phyloP scores from a whole-genome alignment of 2,888 invertebrate genomes.

The Drosophila peninsularis region DNA sequence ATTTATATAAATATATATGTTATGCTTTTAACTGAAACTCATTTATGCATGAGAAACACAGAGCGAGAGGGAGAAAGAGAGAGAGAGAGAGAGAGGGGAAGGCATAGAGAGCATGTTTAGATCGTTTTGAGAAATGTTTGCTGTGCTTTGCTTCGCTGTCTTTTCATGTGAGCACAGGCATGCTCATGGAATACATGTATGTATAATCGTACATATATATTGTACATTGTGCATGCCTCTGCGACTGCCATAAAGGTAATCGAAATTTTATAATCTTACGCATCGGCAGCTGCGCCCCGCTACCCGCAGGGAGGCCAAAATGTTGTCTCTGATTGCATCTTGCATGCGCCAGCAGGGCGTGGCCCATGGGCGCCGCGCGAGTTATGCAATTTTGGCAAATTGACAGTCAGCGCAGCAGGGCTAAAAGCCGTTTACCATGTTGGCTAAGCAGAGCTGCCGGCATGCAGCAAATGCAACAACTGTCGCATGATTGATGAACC shows the following conservation, averaged over 20 bases:
- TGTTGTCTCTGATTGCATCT: neutral
- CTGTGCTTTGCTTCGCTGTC: conserved; percentile 26
- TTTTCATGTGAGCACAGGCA: conserved; percentile 22
- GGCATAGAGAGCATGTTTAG: neutral
- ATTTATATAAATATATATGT: neutral
- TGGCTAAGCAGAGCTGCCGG: neutral
- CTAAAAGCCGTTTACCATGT: conserved; percentile 10
- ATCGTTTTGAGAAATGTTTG: neutral
- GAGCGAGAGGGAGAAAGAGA: neutral
- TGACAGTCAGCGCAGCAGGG: conserved; percentile 21
- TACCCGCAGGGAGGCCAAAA: neutral
- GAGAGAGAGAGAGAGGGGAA: neutral
- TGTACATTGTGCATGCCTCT: neutral
- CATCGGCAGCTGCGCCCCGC: conserved; percentile 18
- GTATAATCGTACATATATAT: neutral
- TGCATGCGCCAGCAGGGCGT: conserved; percentile 8
- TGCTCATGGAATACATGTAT: conserved; percentile 19
- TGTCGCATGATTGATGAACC: conserved; percentile 59
- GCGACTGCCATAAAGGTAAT: conserved; percentile 48
- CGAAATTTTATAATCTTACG: conserved; percentile 49
- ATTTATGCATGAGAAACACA: neutral
- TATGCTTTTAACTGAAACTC: neutral
- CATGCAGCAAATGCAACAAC: conserved; percentile 31
- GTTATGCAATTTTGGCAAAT: conserved; percentile 56
- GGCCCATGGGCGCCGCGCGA: neutral